Percentiles rank a stretch among this genome's conserved stretches.
Evolutionary conservation across 2,797 vertebrate species (phyloP).

Genomic region (Sarcophilus harrisii): DNA sequence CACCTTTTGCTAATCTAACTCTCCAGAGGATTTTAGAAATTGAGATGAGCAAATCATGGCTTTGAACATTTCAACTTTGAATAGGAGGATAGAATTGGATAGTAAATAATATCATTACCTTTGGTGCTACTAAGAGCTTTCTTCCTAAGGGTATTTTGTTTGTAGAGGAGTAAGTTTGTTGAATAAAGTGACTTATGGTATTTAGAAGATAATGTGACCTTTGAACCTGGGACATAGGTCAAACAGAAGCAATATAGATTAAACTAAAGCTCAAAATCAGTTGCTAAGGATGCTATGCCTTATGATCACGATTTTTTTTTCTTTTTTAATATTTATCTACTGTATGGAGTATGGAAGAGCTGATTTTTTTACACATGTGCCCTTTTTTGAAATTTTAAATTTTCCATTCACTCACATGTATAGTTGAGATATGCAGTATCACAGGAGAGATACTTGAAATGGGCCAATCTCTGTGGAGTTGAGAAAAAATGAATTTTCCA

Average conservation of each 20-base stretch:
- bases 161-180: background rate
- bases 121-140: background rate
- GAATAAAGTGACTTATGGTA: background rate
- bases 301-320: background rate
- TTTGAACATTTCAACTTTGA: background rate
- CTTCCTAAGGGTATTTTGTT: constrained; percentile 3
- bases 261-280: background rate
- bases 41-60: background rate
- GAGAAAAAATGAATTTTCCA: background rate
- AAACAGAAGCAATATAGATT: background rate
- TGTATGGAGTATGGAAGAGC: background rate
- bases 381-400: background rate
- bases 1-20: background rate
- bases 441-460: background rate
- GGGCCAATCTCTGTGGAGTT: background rate
- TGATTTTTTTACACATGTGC: background rate
- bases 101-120: background rate
- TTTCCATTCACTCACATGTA: background rate
- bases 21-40: background rate
- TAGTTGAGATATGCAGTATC: background rate
- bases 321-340: background rate
- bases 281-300: background rate
- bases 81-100: background rate
- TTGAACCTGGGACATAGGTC: background rate
- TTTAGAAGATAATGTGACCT: background rate